A percentile compares a stretch with the other conserved stretches of the same genome.
Evolutionary conservation across 2,113 vertebrate species (phyloP).

Genomic region (Melozone crissalis): DNA sequence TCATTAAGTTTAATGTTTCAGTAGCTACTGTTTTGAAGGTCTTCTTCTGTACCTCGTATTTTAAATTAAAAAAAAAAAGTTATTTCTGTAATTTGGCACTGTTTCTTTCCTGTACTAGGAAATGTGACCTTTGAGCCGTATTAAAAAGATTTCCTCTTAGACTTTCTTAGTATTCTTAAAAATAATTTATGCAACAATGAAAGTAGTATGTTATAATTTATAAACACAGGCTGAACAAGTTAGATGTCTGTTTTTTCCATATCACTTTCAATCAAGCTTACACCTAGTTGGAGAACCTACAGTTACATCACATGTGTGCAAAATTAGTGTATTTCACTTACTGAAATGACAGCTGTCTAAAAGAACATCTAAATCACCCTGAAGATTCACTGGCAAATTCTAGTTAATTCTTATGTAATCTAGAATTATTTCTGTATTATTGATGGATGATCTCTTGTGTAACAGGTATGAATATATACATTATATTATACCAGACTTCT

Average conservation of each 20-base stretch:
- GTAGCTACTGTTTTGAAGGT: constrained; percentile 28
- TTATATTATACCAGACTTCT: neutral
- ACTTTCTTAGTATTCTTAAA: neutral
- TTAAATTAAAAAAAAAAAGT: neutral
- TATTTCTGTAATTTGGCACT: constrained; percentile 46
- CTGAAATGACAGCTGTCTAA: neutral
- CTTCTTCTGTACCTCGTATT: neutral
- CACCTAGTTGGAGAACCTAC: neutral
- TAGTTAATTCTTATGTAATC: neutral
- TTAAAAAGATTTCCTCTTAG: constrained; percentile 69
- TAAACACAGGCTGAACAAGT: neutral
- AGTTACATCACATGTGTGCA: neutral
- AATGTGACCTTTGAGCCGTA: constrained; percentile 75
- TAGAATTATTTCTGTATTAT: constrained; percentile 17
- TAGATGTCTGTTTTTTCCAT: neutral
- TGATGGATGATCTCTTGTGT: neutral
- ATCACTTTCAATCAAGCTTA: neutral
- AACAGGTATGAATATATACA: neutral
- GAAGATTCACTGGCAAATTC: neutral
- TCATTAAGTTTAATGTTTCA: constrained; percentile 36
- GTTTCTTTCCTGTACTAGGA: constrained; percentile 79
- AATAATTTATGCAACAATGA: neutral
- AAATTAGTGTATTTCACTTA: neutral
- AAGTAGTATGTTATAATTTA: neutral
- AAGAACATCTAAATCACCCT: neutral